Evolutionary conservation across 1,140 invertebrate genomes (phyloP).

Genomic region (Druon quercuslanigerum): DNA sequence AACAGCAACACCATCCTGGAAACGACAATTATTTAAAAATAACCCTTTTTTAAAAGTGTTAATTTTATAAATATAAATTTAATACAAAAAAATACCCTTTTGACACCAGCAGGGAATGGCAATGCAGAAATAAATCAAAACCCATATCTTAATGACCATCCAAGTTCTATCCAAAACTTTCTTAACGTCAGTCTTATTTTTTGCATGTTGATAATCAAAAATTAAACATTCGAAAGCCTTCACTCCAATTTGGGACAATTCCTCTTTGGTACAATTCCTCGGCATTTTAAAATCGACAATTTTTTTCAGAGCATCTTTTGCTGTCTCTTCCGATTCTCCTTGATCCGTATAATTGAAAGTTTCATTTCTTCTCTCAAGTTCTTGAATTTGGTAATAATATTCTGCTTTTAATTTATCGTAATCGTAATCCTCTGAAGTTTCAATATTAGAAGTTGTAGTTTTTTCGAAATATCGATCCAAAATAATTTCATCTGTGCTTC

Average conservation of each 20-base stretch:
- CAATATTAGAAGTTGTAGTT: neutral
- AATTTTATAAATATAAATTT: too few relatives aligned
- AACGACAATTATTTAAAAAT: neutral
- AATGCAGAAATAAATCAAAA: slow-evolving; percentile 61
- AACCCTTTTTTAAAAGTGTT: too few relatives aligned
- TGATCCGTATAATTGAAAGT: slow-evolving; percentile 57
- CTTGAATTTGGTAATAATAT: slow-evolving; percentile 57
- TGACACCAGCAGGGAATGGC: slow-evolving; percentile 67
- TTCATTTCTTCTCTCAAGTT: slow-evolving; percentile 41
- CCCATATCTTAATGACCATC: slow-evolving; percentile 60
- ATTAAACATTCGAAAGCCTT: slow-evolving; percentile 59
- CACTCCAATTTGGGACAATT: slow-evolving; percentile 53
- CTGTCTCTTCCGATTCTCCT: slow-evolving; percentile 43
- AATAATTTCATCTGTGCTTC: neutral
- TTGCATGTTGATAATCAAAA: slow-evolving; percentile 53
- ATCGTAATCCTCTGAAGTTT: slow-evolving; percentile 54
- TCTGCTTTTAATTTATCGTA: slow-evolving; percentile 61
- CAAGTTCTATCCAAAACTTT: slow-evolving; percentile 53
- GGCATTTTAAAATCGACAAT: slow-evolving; percentile 50
- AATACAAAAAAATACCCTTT: slow-evolving; percentile 50
- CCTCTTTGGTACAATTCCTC: slow-evolving; percentile 61
- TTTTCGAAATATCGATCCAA: slow-evolving; percentile 7
- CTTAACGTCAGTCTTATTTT: slow-evolving; percentile 43
- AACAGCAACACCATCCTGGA: slow-evolving; percentile 69
- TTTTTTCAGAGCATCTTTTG: slow-evolving; percentile 49